Evolutionary conservation across 2,113 vertebrate species (phyloP).

Genomic region (Carettochelys insculpta): DNA sequence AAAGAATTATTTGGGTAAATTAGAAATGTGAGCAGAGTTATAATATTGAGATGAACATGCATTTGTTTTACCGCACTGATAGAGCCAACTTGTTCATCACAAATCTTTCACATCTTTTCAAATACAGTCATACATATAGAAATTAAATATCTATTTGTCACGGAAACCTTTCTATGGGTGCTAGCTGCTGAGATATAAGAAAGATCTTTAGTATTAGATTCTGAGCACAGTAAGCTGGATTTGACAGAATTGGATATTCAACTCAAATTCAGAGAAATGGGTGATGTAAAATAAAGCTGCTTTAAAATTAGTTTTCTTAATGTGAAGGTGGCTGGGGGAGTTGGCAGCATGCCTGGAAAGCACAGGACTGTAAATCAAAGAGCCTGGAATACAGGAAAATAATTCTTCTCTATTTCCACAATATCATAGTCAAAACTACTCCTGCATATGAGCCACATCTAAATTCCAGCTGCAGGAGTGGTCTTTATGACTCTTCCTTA

Average conservation of each 20-base stretch:
- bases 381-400: not conserved
- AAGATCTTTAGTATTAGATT: not conserved
- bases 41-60: not conserved
- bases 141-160: not conserved
- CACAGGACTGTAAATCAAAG: not conserved
- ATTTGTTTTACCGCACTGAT: not conserved
- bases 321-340: not conserved
- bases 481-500: not conserved
- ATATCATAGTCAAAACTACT: not conserved
- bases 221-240: not conserved
- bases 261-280: not conserved
- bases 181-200: not conserved
- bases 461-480: not conserved
- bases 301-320: slow-evolving; percentile 29
- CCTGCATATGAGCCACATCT: not conserved
- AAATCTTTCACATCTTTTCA: not conserved
- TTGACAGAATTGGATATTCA: not conserved
- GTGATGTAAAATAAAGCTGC: not conserved
- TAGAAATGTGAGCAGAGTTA: not conserved
- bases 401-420: not conserved
- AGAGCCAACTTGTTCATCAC: not conserved
- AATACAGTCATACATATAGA: not conserved
- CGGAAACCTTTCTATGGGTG: not conserved
- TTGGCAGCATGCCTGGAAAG: slow-evolving; percentile 45
- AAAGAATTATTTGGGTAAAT: not conserved